Evolutionary conservation across 2,797 vertebrate species (phyloP).

Genomic region (Syndactyla subalaris): DNA sequence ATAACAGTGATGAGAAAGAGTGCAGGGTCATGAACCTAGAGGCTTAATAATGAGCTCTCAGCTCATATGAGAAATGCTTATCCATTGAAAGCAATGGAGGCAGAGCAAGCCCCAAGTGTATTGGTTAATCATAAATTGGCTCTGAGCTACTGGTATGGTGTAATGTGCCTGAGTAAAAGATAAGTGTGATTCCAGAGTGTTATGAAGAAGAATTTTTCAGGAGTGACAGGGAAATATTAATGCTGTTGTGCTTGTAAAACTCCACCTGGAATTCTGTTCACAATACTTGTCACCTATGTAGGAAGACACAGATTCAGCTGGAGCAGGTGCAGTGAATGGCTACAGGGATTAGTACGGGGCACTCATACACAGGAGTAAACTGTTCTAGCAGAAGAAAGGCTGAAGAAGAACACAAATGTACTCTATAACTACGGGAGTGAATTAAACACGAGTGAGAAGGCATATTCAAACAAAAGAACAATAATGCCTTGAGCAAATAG

Average conservation of each 20-base stretch:
- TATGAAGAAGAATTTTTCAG: neutral
- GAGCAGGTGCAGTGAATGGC: neutral
- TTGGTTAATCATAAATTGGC: slow-evolving; percentile 1
- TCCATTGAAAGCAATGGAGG: neutral
- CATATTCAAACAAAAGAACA: slow-evolving; percentile 29
- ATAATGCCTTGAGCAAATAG: slow-evolving; percentile 6
- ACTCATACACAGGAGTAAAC: neutral
- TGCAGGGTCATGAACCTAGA: neutral
- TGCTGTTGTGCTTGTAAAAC: neutral
- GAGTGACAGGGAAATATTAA: neutral
- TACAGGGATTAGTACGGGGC: neutral
- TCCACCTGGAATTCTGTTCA: neutral
- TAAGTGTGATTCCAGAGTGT: neutral
- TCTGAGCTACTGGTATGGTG: neutral
- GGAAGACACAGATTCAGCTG: neutral
- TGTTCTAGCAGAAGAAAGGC: neutral
- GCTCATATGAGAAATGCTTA: slow-evolving; percentile 3
- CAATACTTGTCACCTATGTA: neutral
- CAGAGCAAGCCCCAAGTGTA: neutral
- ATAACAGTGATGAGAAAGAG: neutral
- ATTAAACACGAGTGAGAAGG: neutral
- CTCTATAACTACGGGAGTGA: neutral
- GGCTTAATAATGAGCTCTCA: neutral
- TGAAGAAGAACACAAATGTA: neutral
- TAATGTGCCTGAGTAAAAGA: neutral